Conservation (phyloP, 2,888 invertebrate species). For the Yponomeuta sedellus region DNA sequence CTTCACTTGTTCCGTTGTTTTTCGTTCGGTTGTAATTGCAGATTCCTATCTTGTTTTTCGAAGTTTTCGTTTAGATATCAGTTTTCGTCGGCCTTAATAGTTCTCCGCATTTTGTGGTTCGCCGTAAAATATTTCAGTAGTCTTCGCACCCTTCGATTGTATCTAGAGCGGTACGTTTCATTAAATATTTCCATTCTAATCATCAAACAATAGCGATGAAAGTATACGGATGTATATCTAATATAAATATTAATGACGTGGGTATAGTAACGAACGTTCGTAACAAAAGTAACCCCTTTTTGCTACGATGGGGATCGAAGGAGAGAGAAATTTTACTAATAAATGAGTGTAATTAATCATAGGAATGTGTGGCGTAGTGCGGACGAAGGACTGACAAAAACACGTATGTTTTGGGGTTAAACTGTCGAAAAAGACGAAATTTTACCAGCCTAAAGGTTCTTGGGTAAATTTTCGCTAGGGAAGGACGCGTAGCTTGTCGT, state of each 20-base stretch:
- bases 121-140: no score
- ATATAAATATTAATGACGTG: slow-evolving; percentile 68
- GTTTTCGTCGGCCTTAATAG: neutral
- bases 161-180: neutral
- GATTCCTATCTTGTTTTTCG: slow-evolving; percentile 13
- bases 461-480: neutral
- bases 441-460: neutral
- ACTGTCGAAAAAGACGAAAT: slow-evolving; percentile 16
- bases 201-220: slow-evolving; percentile 7
- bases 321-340: slow-evolving; percentile 60
- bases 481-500: neutral
- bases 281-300: slow-evolving; percentile 58
- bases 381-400: slow-evolving; percentile 8
- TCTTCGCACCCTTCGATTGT: neutral
- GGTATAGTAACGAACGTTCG: slow-evolving; percentile 32
- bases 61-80: slow-evolving; percentile 1
- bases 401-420: neutral
- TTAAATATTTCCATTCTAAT: slow-evolving; percentile 2
- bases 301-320: slow-evolving; percentile 44
- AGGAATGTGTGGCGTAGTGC: slow-evolving; percentile 34
- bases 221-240: slow-evolving; percentile 23
- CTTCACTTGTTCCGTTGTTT: slow-evolving; percentile 15
- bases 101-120: neutral
- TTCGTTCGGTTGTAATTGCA: slow-evolving; percentile 16
- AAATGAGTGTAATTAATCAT: slow-evolving; percentile 74